Evolutionary conservation across 1,140 invertebrate genomes (phyloP), one percentile per base, ranked within the genome.

Genomic region (Leptinotarsa texana): DNA sequence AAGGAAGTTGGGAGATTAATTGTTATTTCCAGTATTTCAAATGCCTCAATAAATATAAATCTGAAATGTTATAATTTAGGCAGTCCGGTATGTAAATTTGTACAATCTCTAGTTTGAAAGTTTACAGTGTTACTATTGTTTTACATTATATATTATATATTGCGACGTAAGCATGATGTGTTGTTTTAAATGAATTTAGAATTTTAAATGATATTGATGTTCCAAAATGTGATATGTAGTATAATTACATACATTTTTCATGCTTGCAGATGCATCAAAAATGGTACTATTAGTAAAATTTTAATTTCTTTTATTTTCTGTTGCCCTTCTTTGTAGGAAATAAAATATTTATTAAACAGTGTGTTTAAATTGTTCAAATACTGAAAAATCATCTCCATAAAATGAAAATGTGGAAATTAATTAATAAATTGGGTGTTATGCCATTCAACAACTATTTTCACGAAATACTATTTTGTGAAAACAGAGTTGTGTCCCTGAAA

Each of bases 221-320:
- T 42, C 33, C n/a, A 69, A 69, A 69, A n/a, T 69, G 68, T 69
- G 68, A 69, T 69, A 69, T 69, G 68, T 69, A 69, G 68, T 69
- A 21, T 69, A 69, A 49, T 48, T 69, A 67, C 65, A 67, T 69
- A 69, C 24, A 49, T 69, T 22, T 49, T 47, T 69, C 68, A 69
- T 69, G 68, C 68, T 69, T 69, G 48, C 68, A 69, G 68, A 69
- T 69, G 68, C 68, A 69, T 69, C 13, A n/a, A 57, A 57, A 18
- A 17, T 57, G 51, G 51, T 57, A 57, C 51, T 57, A 57, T 57
- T 17, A 15, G 51, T 42, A 57, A 57, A 57, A 57, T 57, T 57
- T 57, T 57, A 57, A 17, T 57, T 57, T 57, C 15, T 57, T 17
- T 57, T n/a, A 18, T 57, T 57, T 57, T 57, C n/a, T 57, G 33